Percentiles rank a stretch among this genome's conserved stretches.
Conservation (phyloP, 2,113 vertebrate genomes). For the Accipiter cooperii region DNA sequence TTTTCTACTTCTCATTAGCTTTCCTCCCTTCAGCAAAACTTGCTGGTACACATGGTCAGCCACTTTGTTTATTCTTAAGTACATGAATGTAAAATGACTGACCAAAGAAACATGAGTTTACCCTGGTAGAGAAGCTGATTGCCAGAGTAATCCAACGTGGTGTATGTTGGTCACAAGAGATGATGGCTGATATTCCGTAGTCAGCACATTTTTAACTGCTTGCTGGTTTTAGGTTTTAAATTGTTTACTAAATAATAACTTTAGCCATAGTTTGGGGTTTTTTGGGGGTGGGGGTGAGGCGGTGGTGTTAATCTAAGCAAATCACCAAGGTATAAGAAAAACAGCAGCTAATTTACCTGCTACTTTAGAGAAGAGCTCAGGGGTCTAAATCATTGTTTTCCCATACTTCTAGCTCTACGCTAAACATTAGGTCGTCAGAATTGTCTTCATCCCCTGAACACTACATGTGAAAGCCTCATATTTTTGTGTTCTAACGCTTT, state of each 20-base stretch:
- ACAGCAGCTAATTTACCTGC: neutral
- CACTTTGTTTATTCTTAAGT: neutral
- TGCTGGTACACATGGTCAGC: neutral
- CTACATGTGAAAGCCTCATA: neutral
- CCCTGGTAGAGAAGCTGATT: neutral
- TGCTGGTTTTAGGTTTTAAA: neutral
- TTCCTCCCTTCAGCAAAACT: neutral
- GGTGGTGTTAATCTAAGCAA: neutral
- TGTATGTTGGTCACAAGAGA: neutral
- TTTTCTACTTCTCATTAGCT: neutral
- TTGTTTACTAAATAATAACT: neutral
- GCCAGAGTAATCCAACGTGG: neutral
- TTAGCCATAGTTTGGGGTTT: neutral
- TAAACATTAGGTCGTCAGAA: neutral
- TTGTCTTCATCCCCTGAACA: neutral
- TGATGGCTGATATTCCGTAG: neutral
- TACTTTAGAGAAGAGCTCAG: neutral
- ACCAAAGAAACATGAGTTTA: neutral
- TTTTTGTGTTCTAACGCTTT: neutral
- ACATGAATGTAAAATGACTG: neutral
- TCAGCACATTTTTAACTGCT: neutral
- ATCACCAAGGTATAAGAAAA: neutral
- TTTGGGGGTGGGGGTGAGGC: accelerated
- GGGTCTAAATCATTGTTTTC: neutral
- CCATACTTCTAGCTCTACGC: neutral